Evolutionary conservation across 2,113 vertebrate species (phyloP).

Genomic region (Pygoscelis adeliae): DNA sequence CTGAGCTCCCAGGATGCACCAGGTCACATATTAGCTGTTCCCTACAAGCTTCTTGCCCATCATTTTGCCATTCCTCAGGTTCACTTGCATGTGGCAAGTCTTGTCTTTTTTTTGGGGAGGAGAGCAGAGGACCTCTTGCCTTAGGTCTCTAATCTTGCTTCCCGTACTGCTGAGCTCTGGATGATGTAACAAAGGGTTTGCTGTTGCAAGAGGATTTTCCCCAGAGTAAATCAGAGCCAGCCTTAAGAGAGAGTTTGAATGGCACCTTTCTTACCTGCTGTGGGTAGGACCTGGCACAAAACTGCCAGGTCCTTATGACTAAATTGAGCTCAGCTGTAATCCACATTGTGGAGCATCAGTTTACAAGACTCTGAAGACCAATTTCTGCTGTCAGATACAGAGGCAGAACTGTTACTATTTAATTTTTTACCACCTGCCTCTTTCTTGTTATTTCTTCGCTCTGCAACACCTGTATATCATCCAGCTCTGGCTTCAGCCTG

Average conservation of each 20-base stretch:
- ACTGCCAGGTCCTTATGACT: background rate
- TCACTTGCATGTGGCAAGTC: fast-evolving
- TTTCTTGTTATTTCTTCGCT: background rate
- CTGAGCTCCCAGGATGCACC: background rate
- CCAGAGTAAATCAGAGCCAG: background rate
- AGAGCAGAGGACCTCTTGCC: background rate
- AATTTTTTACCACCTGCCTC: background rate
- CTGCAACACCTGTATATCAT: background rate
- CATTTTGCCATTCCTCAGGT: background rate
- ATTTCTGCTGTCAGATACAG: background rate
- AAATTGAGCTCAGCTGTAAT: background rate
- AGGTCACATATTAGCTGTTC: background rate
- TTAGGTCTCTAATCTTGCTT: background rate
- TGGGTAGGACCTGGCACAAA: background rate
- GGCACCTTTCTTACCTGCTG: background rate
- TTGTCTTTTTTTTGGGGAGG: background rate
- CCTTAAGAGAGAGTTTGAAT: background rate
- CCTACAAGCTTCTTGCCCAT: background rate
- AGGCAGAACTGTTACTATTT: background rate
- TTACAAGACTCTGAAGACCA: background rate
- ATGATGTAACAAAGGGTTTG: background rate
- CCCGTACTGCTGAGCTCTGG: background rate
- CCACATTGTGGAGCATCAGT: background rate
- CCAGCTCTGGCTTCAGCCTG: background rate
- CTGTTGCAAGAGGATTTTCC: background rate